phyloP scores from a whole-genome alignment of 2,888 invertebrate species.

The Cryptocheilus praepositus region DNA sequence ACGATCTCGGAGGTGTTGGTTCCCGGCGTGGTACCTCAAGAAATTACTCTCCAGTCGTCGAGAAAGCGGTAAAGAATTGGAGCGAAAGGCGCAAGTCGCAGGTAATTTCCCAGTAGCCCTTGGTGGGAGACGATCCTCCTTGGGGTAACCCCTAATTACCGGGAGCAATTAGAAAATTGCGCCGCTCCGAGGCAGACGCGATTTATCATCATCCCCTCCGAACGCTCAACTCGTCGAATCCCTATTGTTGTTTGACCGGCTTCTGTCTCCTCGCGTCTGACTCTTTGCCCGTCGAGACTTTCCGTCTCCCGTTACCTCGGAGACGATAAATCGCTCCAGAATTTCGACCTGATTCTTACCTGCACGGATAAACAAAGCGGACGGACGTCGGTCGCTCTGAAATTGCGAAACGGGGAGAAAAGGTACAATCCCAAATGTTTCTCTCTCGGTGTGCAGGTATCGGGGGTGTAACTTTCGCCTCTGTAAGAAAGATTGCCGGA shows the following conservation, averaged over 20 bases:
- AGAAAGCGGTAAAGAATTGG: constrained; percentile 41
- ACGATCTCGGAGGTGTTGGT: too few species aligned
- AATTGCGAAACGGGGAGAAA: constrained; percentile 51
- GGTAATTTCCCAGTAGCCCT: constrained; percentile 46
- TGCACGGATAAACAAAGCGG: constrained; percentile 34
- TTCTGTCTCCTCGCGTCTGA: constrained; percentile 1
- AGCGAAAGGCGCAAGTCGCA: constrained; percentile 35
- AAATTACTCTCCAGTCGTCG: too few species aligned
- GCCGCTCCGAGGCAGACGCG: constrained; percentile 28
- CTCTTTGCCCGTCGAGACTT: constrained; percentile 15
- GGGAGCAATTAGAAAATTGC: constrained; percentile 61
- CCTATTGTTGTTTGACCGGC: constrained; percentile 32
- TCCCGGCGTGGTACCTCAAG: too few species aligned
- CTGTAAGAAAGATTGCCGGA: constrained; percentile 66
- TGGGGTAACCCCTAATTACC: constrained; percentile 54
- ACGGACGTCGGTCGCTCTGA: constrained; percentile 29
- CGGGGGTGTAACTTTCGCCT: constrained; percentile 61
- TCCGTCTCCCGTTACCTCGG: not conserved
- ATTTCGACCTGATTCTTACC: constrained; percentile 58
- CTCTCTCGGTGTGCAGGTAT: constrained; percentile 17
- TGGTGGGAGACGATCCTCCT: constrained; percentile 43
- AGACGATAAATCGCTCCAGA: constrained; percentile 10
- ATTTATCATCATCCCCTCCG: constrained; percentile 44
- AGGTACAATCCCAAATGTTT: constrained; percentile 17
- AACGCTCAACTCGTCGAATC: constrained; percentile 39